Conservation (phyloP, 2,797 vertebrate species). For the Urophycis tenuis region DNA sequence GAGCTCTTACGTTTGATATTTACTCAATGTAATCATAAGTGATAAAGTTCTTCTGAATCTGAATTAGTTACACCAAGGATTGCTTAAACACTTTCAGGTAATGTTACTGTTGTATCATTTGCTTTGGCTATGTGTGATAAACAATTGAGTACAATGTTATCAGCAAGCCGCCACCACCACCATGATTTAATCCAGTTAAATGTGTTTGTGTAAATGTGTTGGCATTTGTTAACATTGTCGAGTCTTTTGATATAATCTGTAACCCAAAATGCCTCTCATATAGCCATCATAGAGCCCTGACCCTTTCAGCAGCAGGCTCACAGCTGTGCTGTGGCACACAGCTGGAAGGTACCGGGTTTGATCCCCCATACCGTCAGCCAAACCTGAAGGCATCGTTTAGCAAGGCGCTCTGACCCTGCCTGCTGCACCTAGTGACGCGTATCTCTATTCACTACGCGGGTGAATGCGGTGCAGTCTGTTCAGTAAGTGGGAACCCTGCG, state of each 20-base stretch:
- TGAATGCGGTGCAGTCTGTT: too few relatives aligned
- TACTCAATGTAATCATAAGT: neutral
- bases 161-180: too few relatives aligned
- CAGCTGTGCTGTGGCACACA: too few relatives aligned
- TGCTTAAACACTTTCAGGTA: neutral
- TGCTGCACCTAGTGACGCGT: too few relatives aligned
- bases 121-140: neutral
- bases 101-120: neutral
- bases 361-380: too few relatives aligned
- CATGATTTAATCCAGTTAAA: neutral
- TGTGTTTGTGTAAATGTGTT: neutral
- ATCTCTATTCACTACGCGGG: too few relatives aligned
- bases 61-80: neutral
- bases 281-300: neutral
- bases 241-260: neutral
- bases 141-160: too few relatives aligned
- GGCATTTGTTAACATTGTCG: neutral
- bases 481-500: too few relatives aligned
- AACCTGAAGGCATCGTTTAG: too few relatives aligned
- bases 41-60: neutral
- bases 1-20: neutral
- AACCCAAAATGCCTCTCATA: neutral
- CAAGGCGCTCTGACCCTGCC: too few relatives aligned
- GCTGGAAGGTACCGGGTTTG: too few relatives aligned
- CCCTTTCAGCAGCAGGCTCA: too few relatives aligned